Percentiles rank a stretch among this genome's conserved stretches.
phyloP scores from a whole-genome alignment of 2,797 vertebrate genomes.

The Halcyon smyrnensis region DNA sequence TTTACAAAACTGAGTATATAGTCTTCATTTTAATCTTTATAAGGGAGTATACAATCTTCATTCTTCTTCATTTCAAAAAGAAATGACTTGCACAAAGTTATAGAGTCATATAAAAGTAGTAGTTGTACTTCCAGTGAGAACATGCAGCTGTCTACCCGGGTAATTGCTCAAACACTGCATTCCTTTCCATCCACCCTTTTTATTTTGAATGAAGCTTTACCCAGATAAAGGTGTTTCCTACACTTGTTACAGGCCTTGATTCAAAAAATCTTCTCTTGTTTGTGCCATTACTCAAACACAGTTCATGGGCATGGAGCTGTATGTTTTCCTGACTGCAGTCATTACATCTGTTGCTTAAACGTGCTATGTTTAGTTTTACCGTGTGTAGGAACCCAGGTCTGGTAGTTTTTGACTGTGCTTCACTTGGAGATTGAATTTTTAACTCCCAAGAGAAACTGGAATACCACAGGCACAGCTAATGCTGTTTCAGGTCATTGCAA shows the following conservation, averaged over 20 bases:
- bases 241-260: not conserved
- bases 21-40: not conserved
- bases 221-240: not conserved
- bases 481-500: not conserved
- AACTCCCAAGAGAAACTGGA: not conserved
- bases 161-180: not conserved
- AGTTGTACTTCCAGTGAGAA: not conserved
- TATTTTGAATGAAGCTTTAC: not conserved
- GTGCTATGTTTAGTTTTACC: not conserved
- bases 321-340: not conserved
- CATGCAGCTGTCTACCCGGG: accelerated
- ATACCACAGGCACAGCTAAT: not conserved
- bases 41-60: not conserved
- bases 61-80: not conserved
- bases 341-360: not conserved
- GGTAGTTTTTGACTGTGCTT: not conserved
- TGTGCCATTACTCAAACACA: not conserved
- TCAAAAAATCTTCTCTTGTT: not conserved
- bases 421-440: not conserved
- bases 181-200: not conserved
- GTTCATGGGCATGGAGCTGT: not conserved
- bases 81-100: not conserved
- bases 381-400: not conserved
- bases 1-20: not conserved
- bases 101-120: not conserved